phyloP scores from a whole-genome alignment of 2,797 vertebrate genomes.

The Spinus olivaceus region DNA sequence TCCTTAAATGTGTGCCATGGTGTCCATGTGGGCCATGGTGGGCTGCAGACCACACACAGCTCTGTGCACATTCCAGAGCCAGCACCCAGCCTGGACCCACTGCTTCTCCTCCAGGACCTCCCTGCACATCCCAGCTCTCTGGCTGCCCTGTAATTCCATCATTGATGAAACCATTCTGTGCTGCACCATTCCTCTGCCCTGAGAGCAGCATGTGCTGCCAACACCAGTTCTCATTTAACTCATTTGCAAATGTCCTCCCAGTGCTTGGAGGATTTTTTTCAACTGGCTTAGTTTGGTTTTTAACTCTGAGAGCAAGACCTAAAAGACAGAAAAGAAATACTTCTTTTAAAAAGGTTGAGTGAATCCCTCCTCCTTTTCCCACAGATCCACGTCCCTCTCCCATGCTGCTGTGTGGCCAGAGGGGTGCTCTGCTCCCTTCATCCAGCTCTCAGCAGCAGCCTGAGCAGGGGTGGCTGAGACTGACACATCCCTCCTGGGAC shows the following conservation, averaged over 20 bases:
- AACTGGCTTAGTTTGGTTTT: neutral
- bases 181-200: accelerated
- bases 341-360: neutral
- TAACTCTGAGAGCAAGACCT: neutral
- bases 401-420: accelerated
- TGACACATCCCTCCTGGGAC: neutral
- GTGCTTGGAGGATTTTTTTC: neutral
- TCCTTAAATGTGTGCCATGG: neutral
- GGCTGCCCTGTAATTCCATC: accelerated
- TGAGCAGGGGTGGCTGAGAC: neutral
- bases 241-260: neutral
- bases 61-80: neutral
- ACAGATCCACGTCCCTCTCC: neutral
- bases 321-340: neutral
- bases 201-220: accelerated
- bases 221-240: neutral
- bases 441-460: accelerated
- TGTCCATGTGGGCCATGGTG: too few species aligned
- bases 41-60: neutral
- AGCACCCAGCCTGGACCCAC: neutral
- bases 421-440: accelerated
- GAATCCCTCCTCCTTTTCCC: neutral
- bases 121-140: neutral
- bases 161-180: neutral
- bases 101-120: neutral